Evolutionary conservation across 2,797 vertebrate species (phyloP).

Genomic region (Sebastes iracundus): DNA sequence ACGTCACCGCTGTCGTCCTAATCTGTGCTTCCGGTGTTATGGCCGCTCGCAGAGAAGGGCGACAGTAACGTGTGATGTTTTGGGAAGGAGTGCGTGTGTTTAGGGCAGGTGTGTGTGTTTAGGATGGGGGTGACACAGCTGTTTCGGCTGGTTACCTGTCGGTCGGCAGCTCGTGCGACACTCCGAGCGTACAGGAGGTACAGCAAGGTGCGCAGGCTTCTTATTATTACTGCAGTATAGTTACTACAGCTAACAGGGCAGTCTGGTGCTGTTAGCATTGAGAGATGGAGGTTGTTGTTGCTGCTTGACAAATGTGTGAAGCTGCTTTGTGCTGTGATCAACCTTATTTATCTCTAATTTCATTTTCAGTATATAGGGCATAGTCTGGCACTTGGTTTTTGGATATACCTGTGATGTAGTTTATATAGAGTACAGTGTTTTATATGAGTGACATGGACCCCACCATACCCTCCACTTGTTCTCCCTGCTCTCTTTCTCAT

Average conservation of each 20-base stretch:
- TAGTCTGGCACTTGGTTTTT: neutral
- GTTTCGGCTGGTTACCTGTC: conserved; percentile 40
- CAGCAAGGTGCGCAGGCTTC: conserved; percentile 78
- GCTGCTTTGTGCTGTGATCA: neutral
- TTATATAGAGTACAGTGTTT: neutral
- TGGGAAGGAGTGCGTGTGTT: neutral
- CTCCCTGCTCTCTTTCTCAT: neutral
- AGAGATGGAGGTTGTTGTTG: neutral
- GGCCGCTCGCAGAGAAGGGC: conserved; percentile 67
- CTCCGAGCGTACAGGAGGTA: conserved; percentile 62
- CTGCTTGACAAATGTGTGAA: neutral
- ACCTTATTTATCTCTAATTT: neutral
- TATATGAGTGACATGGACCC: neutral
- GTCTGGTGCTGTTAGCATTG: neutral
- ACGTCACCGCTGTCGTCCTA: conserved; percentile 17
- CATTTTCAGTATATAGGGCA: neutral
- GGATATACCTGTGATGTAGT: neutral
- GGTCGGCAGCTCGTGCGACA: conserved; percentile 18
- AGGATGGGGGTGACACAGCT: conserved; percentile 66
- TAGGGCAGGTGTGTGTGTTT: neutral
- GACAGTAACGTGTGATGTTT: conserved; percentile 7
- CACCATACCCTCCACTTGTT: neutral
- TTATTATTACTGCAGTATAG: neutral
- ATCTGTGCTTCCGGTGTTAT: conserved; percentile 77
- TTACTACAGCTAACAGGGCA: conserved; percentile 21